Evolutionary conservation across 2,113 vertebrate species (phyloP), one percentile per base, ranked within the genome.

Genomic region (Deroptyus accipitrinus): DNA sequence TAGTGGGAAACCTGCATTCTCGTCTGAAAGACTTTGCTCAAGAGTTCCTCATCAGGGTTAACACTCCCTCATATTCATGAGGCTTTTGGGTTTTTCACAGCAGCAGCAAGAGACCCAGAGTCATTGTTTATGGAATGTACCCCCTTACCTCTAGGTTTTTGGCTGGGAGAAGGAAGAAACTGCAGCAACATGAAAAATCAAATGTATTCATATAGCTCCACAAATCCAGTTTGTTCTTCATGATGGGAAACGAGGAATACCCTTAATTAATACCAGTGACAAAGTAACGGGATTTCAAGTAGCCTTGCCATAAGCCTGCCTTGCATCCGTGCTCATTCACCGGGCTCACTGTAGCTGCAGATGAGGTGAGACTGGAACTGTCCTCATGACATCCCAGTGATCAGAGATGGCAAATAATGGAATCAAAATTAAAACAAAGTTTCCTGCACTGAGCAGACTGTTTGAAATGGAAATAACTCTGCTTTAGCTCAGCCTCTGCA

Each of bases 41-140:
- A 17, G 51, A 91, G 63, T 30, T 37, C 51, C 76, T 51, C 6
- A 0, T 11, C 17, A 3, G 3, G 54, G 13, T 37, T 23, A 67
- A 52, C 0, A 0, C 22, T 28, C 0, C 0, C 9, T 75, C 7
- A 3, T 1, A 0, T n/a, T 69, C 7, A 2, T 33, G 6, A 31
- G 35, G 30, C 2, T 18, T 55, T 49, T 28, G 37, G 39, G 30
- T 2, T 18, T 59, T 46, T 28, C 46, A 17, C 0, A 0, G 13
- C 22, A 3, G 12, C 51, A 35, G 79, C 0, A 5, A 52, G 30
- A 72, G 30, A n/a, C 17, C 28, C 76, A 1, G 11, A 9, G 11
- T 9, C 49, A 3, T 0, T 8, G 2, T 10, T 27, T 39, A 63
- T 30, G 24, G 19, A 37, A 75, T 1, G 4, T 3, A 2, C 44